A percentile compares a stretch with the other conserved stretches of the same genome.
Evolutionary conservation across 2,113 vertebrate species (phyloP).

Genomic region (Tragelaphus scriptus): DNA sequence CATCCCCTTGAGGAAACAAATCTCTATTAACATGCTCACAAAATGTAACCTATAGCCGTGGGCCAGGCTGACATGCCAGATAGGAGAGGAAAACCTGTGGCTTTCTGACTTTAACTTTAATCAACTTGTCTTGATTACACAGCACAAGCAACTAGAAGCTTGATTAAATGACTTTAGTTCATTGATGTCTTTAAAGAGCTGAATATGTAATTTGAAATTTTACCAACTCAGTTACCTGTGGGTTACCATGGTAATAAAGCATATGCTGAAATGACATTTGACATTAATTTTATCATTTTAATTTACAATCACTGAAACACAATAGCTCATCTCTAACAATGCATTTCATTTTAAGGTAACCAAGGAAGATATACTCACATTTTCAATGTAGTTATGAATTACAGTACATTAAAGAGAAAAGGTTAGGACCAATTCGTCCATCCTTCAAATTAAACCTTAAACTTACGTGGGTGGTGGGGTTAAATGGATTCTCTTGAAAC

Average conservation of each 20-base stretch:
- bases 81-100: conserved; percentile 11
- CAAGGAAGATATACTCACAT: conserved; percentile 52
- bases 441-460: conserved; percentile 51
- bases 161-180: conserved; percentile 77
- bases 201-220: conserved; percentile 73
- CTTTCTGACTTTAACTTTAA: conserved; percentile 66
- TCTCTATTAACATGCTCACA: conserved; percentile 20
- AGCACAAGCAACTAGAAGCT: conserved; percentile 60
- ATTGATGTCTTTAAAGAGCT: conserved; percentile 72
- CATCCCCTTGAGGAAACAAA: conserved; percentile 34
- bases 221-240: conserved; percentile 69
- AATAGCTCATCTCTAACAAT: conserved; percentile 48
- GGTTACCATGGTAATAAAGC: conserved; percentile 76
- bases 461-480: not conserved
- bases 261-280: conserved; percentile 70
- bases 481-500: conserved; percentile 36
- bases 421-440: conserved; percentile 17
- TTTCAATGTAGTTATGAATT: conserved; percentile 44
- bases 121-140: conserved; percentile 63
- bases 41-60: conserved; percentile 16
- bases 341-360: conserved; percentile 60
- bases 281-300: conserved; percentile 74
- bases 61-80: conserved; percentile 12
- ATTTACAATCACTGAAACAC: conserved; percentile 72
- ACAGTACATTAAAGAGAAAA: conserved; percentile 39